Percentiles rank a stretch among this genome's conserved stretches.
Evolutionary conservation across 2,888 invertebrate genomes (phyloP).

Genomic region (Drosophila kambysellisi): DNA sequence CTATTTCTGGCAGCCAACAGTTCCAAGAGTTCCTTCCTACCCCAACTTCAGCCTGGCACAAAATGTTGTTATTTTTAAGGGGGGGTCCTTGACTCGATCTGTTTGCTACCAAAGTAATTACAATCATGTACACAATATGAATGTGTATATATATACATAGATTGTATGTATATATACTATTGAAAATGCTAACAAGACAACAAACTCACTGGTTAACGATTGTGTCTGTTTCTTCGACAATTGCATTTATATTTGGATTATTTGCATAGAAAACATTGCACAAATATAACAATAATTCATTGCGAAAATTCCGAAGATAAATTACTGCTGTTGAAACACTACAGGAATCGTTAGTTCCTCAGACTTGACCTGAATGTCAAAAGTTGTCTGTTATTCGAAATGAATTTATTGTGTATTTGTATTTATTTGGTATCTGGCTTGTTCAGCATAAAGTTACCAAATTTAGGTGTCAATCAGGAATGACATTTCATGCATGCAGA

Average conservation of each 20-base stretch:
- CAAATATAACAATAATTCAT: constrained; percentile 1
- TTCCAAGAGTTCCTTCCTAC: constrained; percentile 3
- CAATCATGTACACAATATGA: constrained; percentile 3
- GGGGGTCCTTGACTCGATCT: constrained; percentile 11
- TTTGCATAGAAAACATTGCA: constrained; percentile 3
- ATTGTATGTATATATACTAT: neutral
- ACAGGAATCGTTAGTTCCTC: neutral
- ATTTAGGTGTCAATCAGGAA: neutral
- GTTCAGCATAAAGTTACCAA: neutral
- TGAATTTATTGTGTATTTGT: neutral
- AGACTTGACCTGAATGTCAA: neutral
- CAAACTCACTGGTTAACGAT: neutral
- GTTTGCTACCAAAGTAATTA: constrained; percentile 27
- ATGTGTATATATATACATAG: neutral
- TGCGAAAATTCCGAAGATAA: neutral
- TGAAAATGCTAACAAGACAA: neutral
- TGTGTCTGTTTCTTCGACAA: constrained; percentile 10
- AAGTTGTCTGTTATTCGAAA: neutral
- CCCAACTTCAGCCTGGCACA: constrained; percentile 10
- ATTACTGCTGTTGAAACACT: neutral
- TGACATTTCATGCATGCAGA: neutral
- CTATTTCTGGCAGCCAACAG: constrained; percentile 29
- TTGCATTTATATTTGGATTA: constrained; percentile 13
- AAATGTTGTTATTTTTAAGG: constrained; percentile 6
- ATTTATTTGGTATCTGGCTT: neutral